These are phyloP conservation scores for Pavo muticus DNA, from an alignment of 2,113 vertebrate species.

Conservation along the genomic window DNA sequence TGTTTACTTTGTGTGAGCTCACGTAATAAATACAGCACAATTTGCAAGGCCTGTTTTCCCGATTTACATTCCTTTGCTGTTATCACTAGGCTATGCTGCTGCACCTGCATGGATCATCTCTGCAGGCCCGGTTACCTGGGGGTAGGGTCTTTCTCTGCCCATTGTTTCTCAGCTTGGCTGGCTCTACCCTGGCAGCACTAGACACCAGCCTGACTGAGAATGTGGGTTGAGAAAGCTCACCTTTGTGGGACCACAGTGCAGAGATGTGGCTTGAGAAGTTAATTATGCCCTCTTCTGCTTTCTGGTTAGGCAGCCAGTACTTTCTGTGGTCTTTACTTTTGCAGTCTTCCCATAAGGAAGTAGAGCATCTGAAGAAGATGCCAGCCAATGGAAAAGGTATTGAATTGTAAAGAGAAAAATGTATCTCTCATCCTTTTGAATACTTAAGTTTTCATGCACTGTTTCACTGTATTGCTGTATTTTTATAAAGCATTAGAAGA, in stretches of 20 bases:
- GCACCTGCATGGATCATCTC: neutral
- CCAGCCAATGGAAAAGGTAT: neutral
- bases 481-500: neutral
- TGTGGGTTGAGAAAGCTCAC: neutral
- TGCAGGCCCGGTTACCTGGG: neutral
- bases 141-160: too few species aligned
- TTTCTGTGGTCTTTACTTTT: neutral
- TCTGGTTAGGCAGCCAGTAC: neutral
- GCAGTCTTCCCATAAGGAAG: neutral
- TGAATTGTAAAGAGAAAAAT: neutral
- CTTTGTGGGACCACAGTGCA: neutral
- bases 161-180: neutral
- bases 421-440: neutral
- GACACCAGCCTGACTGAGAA: neutral
- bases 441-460: neutral
- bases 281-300: neutral
- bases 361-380: neutral
- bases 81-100: neutral
- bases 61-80: accelerated
- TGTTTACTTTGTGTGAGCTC: neutral
- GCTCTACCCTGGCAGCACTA: too few species aligned
- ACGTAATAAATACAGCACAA: neutral
- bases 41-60: accelerated
- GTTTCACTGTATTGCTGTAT: neutral
- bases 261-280: neutral